A percentile compares a stretch with the other conserved stretches of the same genome.
phyloP scores from a whole-genome alignment of 2,113 vertebrate genomes.

The Syngnathus scovelli region DNA sequence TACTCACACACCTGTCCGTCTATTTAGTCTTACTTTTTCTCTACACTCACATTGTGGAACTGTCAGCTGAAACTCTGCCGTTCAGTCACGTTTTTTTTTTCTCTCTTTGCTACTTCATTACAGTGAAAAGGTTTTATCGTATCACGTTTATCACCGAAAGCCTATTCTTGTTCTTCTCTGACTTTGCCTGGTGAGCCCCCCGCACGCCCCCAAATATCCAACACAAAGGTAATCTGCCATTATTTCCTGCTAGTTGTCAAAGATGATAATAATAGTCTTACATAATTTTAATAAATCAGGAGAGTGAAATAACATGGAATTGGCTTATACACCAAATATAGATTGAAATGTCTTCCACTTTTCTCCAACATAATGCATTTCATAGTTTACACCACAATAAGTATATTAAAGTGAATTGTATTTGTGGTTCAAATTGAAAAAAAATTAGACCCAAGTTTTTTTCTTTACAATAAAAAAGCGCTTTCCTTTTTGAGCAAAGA shows the following conservation, averaged over 20 bases:
- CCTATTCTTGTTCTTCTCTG: neutral
- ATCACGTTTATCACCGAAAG: slow-evolving; percentile 9
- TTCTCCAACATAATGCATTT: neutral
- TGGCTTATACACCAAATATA: too few relatives aligned
- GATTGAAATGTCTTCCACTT: neutral
- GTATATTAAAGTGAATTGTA: too few relatives aligned
- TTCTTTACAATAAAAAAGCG: too few relatives aligned
- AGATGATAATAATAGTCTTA: neutral
- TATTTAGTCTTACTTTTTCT: slow-evolving; percentile 30
- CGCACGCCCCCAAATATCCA: neutral
- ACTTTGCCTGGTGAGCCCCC: neutral
- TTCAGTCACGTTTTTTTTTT: slow-evolving; percentile 30
- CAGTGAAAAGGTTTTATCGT: slow-evolving; percentile 11
- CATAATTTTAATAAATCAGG: too few relatives aligned
- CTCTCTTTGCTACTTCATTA: slow-evolving; percentile 9
- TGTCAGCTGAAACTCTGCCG: slow-evolving; percentile 35
- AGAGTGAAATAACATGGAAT: too few relatives aligned
- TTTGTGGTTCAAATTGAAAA: too few relatives aligned
- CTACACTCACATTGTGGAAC: slow-evolving; percentile 29
- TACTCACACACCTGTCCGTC: slow-evolving; percentile 11
- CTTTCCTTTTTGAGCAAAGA: too few relatives aligned
- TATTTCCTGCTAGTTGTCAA: neutral
- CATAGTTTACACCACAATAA: too few relatives aligned
- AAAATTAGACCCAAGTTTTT: too few relatives aligned
- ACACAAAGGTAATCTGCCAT: neutral